A percentile compares a stretch with the other conserved stretches of the same genome.
Evolutionary conservation across 2,113 vertebrate genomes (phyloP).

Genomic region (Halichoeres trimaculatus): DNA sequence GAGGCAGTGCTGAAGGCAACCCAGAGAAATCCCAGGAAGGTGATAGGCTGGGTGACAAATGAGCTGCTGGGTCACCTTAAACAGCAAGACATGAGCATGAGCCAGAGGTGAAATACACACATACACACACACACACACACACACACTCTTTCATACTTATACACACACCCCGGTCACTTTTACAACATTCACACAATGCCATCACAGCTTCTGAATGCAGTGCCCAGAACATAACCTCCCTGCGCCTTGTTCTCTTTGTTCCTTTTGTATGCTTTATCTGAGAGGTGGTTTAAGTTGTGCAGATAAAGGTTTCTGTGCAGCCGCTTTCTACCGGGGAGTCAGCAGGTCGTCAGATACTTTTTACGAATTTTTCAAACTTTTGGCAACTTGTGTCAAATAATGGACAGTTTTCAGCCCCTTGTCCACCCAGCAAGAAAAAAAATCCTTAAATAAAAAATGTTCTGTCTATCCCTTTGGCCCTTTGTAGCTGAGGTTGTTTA

Average conservation of each 20-base stretch:
- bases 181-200: background rate
- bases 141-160: background rate
- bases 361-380: background rate
- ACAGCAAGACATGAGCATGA: conserved; percentile 84
- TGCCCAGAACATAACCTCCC: background rate
- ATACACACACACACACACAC: background rate
- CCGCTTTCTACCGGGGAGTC: background rate
- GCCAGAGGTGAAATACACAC: conserved; percentile 88
- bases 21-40: conserved; percentile 88
- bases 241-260: background rate
- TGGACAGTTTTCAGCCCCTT: background rate
- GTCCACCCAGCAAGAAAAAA: background rate
- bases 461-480: too few relatives aligned
- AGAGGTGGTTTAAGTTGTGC: background rate
- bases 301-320: background rate
- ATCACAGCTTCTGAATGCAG: background rate
- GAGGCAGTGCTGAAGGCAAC: conserved; percentile 87
- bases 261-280: background rate
- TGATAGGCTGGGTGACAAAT: conserved; percentile 93
- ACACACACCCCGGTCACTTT: too few relatives aligned
- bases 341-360: background rate
- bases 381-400: background rate
- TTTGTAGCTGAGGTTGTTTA: conserved; percentile 6
- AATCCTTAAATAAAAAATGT: too few relatives aligned
- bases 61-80: conserved; percentile 89